Evolutionary conservation across 2,888 invertebrate species (phyloP), one percentile per base, ranked within the genome.

Genomic region (Napeogenes inachia): DNA sequence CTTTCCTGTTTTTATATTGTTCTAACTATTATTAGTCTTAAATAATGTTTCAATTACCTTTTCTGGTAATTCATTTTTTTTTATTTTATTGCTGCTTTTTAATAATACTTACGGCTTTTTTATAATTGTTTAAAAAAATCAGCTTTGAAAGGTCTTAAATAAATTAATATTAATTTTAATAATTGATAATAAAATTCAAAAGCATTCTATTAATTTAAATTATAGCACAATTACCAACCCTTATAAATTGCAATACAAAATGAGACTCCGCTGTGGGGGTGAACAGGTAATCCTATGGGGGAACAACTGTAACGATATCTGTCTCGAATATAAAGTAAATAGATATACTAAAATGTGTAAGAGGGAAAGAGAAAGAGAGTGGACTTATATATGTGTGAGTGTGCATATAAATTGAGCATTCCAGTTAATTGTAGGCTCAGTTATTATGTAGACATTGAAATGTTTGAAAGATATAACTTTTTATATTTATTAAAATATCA

Each of bases 371-470:
- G 50, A 50, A n/a, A 50, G 50, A 50, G n/a, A 47, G 4, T 13
- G 12, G 21, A 50, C 30, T 30, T 50, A 50, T 50, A 30, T 30
- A 2, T 30, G 50, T 5, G 50, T 30, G 30, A 30, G n/a, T 13
- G 12, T 47, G 47, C 47, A 50, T 50, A 50, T 50, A 50, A 50
- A 50, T 50, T 50, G 50, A 50, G 50, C 6, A 50, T 30, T 50
- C n/a, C 30, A 10, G 21, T 21, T 12, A 21, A 6, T 50, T 30
- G 30, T 50, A 50, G 2, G 50, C 50, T 30, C 50, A 50, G 50
- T 50, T 50, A 8, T 42, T 2, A 42, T 10, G 10, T 10, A 42
- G 42, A 42, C 10, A 42, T 35, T 35, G 35, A 35, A 35, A 4
- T 42, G 42, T 10, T 10, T 3, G 12, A 42, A 42, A 42, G 2